These are phyloP conservation scores for Brenthis ino DNA, from an alignment of 2,888 invertebrate species.

Conservation along the genomic window DNA sequence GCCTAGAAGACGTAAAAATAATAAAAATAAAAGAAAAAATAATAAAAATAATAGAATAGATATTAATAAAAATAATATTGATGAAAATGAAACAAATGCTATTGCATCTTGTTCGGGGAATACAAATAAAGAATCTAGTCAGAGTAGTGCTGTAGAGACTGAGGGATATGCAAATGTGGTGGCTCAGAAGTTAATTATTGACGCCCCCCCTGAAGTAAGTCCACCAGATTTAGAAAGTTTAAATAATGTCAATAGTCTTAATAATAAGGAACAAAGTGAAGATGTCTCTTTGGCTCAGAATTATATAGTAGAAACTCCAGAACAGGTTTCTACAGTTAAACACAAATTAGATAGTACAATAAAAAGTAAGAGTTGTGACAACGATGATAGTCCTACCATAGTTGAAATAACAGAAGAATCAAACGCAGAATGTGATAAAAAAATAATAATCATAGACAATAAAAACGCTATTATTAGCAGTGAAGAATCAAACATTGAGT, in stretches of 20 bases:
- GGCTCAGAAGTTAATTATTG: background rate
- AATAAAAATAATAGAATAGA: constrained; percentile 64
- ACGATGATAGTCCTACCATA: constrained; percentile 72
- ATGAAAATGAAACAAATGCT: constrained; percentile 49
- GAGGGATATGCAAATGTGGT: background rate
- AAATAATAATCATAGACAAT: constrained; percentile 66
- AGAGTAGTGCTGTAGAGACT: background rate
- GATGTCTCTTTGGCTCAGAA: constrained; percentile 24
- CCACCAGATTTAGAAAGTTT: background rate
- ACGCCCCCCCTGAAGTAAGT: background rate
- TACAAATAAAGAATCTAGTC: constrained; percentile 14
- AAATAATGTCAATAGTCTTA: background rate
- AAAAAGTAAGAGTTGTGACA: constrained; percentile 78
- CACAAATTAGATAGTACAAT: constrained; percentile 56
- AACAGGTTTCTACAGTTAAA: constrained; percentile 58
- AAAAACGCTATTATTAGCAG: constrained; percentile 83
- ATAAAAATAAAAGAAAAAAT: constrained; percentile 76
- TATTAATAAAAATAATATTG: constrained; percentile 51
- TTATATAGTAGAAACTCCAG: constrained; percentile 75
- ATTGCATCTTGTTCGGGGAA: constrained; percentile 14
- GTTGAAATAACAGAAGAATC: constrained; percentile 67
- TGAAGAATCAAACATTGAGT: constrained; percentile 84
- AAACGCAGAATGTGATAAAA: constrained; percentile 46
- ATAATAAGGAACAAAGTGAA: constrained; percentile 13
- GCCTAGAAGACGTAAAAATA: constrained; percentile 72